Evolutionary conservation across 2,113 vertebrate genomes (phyloP), one percentile per base, ranked within the genome.

Genomic region (Sarotherodon lohbergeri): DNA sequence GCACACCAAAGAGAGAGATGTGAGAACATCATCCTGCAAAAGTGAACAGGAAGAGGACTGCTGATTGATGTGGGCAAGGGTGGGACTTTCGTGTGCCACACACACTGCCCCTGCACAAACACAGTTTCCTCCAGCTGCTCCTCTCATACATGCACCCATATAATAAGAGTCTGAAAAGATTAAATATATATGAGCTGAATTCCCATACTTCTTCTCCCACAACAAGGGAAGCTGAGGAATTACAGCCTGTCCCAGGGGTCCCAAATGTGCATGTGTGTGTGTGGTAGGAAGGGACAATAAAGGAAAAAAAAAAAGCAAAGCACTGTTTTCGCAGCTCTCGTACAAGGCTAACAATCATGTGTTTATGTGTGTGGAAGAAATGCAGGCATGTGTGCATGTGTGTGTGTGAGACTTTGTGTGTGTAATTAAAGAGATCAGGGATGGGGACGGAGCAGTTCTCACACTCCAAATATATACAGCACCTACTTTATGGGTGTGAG

Each of bases 41-140:
- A 92, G 55, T 88, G 90, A 86, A 91, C 91, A 90, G 87, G 90
- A 90, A 90, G 80, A 68, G 55, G 82, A 68, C 16, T 71, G 85
- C 39, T 89, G 89, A 94, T 84, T 92, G 87, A 94, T 95, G 91
- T 93, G 92, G 91, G 68, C 41, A 86, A 19, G 68, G 85, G 85
- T 87, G 85, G 90, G 87, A 90, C 91, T 71, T 10, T 8, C 66
- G 19, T 41, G 54, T 61, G 85, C 86, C 89, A 81, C 86, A 78
- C 71, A 57, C 68, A 54, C 61, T 78, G 56, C 36, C 56, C 59
- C 22, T 57, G 66, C 66, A 71, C 16, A 48, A 76, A 39, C 36
- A 84, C 46, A 19, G 4, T 13, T 43, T 76, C 36, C 68, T 52
- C 39, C 80, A 90, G 90, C 92, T 89, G 90, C 81, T 87, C 82